Evolutionary conservation across 2,113 vertebrate genomes (phyloP).

Genomic region (Chitala chitala): DNA sequence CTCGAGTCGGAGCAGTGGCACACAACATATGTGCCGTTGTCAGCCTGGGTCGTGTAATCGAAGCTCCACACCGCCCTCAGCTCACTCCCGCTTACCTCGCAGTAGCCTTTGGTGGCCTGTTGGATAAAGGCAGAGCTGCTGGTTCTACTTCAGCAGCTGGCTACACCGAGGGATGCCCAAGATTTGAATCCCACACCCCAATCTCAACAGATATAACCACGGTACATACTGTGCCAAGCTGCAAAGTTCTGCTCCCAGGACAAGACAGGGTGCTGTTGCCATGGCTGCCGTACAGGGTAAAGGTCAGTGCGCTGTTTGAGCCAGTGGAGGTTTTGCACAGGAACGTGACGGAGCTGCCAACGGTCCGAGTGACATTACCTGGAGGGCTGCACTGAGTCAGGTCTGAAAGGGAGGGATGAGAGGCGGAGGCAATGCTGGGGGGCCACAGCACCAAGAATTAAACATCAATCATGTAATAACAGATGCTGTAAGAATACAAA

Average conservation of each 20-base stretch:
- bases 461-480: too few relatives aligned
- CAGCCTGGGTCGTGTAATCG: conserved; percentile 35
- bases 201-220: not conserved
- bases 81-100: conserved; percentile 25
- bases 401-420: not conserved
- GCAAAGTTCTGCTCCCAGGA: conserved; percentile 29
- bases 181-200: not conserved
- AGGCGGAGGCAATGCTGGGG: not conserved
- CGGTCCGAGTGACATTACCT: conserved; percentile 30
- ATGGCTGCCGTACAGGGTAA: conserved; percentile 39
- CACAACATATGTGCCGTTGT: conserved; percentile 45
- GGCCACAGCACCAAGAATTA: too few relatives aligned
- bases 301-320: conserved; percentile 16
- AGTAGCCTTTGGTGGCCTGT: conserved; percentile 52
- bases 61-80: conserved; percentile 49
- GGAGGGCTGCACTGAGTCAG: conserved; percentile 34
- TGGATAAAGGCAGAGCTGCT: conserved; percentile 5
- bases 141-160: not conserved
- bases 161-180: not conserved
- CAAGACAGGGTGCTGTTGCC: conserved; percentile 48
- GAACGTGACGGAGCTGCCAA: conserved; percentile 49
- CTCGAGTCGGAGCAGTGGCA: conserved; percentile 32
- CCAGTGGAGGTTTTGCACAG: conserved; percentile 39
- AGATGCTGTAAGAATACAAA: not conserved
- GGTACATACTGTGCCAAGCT: conserved; percentile 43